Evolutionary conservation across 2,888 invertebrate genomes (phyloP).

Genomic region (Ametastegia equiseti): DNA sequence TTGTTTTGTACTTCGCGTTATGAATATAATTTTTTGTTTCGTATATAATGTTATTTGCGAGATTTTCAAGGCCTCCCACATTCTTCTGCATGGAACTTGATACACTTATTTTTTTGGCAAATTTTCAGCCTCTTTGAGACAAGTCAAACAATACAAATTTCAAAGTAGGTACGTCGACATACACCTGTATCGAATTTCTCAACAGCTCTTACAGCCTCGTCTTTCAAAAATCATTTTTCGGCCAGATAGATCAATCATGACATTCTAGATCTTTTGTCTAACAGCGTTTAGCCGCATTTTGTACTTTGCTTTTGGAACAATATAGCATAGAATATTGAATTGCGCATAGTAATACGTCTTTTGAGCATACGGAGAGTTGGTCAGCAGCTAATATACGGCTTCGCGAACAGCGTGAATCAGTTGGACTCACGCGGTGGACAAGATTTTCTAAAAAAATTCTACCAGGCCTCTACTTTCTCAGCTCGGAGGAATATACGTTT

Average conservation of each 20-base stretch:
- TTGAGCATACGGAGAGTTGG: background rate
- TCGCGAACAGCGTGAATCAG: background rate
- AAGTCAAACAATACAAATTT: background rate
- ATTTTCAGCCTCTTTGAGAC: background rate
- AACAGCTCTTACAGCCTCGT: background rate
- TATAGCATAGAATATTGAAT: too few relatives aligned
- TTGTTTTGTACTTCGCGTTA: background rate
- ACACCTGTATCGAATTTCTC: background rate
- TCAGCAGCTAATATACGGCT: background rate
- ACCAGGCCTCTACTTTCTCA: conserved; percentile 30
- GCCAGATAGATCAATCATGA: too few relatives aligned
- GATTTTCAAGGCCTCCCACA: background rate
- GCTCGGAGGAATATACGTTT: conserved; percentile 31
- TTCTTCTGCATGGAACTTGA: background rate
- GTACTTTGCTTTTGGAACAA: too few relatives aligned
- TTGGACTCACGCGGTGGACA: background rate
- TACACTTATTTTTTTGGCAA: conserved; percentile 7
- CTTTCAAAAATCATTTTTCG: too few relatives aligned
- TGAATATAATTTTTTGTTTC: background rate
- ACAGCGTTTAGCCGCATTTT: too few relatives aligned
- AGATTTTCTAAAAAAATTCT: background rate
- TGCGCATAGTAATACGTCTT: too few relatives aligned
- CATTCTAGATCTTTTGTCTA: too few relatives aligned
- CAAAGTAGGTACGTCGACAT: background rate
- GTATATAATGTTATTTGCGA: background rate